phyloP scores from a whole-genome alignment of 2,888 invertebrate genomes.

The Melieria omissa region DNA sequence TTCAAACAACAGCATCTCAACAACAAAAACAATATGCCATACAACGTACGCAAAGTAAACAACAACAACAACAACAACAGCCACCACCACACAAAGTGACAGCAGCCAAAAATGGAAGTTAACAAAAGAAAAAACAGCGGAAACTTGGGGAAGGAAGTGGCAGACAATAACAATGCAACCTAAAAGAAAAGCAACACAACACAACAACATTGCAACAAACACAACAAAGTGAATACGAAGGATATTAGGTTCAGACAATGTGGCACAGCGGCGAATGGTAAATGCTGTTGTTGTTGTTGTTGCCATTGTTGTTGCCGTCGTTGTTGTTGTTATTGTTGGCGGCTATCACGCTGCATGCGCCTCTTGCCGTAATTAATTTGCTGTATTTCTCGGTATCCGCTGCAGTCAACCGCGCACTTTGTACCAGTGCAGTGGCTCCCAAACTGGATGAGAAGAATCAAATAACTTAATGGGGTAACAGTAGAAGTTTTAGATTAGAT shows the following conservation, averaged over 20 bases:
- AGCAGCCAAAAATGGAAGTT: neutral
- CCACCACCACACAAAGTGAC: neutral
- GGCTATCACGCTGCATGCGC: constrained; percentile 2
- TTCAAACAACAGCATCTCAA: too few species aligned
- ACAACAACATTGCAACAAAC: neutral
- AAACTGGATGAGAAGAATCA: too few species aligned
- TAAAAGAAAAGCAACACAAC: constrained; percentile 9
- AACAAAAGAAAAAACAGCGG: neutral
- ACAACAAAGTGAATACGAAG: neutral
- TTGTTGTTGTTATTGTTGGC: constrained; percentile 6
- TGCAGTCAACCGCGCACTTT: too few species aligned
- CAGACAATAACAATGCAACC: constrained; percentile 34
- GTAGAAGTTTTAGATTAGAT: too few species aligned
- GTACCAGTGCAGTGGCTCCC: too few species aligned
- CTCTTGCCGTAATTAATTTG: constrained; percentile 33
- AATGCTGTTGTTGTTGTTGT: constrained; percentile 1
- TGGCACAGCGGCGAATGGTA: constrained; percentile 12
- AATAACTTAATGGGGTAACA: too few species aligned
- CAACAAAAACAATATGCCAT: too few species aligned
- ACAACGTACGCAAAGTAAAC: neutral
- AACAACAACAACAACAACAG: neutral
- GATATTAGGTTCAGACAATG: constrained; percentile 34
- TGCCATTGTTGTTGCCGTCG: constrained; percentile 12
- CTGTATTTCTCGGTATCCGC: constrained; percentile 24
- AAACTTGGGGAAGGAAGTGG: constrained; percentile 24